A percentile compares a stretch with the other conserved stretches of the same genome.
These are phyloP conservation scores for Amniataba percoides DNA, from an alignment of 2,797 vertebrate species.

Conservation along the genomic window DNA sequence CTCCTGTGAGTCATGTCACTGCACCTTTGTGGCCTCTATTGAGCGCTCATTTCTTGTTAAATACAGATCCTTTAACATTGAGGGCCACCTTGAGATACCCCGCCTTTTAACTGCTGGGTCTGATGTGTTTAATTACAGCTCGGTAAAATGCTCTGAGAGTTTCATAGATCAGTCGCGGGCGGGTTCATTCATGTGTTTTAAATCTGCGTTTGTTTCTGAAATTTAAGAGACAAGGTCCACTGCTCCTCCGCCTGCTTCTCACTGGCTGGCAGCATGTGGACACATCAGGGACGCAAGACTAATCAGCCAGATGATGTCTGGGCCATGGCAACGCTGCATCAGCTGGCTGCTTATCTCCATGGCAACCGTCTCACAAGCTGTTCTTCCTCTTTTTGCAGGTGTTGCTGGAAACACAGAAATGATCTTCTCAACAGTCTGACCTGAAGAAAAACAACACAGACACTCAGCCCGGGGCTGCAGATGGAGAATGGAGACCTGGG, in stretches of 20 bases:
- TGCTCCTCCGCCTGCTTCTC: constrained; percentile 12
- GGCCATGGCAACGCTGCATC: constrained; percentile 25
- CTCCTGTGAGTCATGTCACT: too few relatives aligned
- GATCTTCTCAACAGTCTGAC: constrained; percentile 36
- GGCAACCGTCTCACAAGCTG: constrained; percentile 51
- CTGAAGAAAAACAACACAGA: constrained; percentile 7
- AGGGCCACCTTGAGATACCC: too few relatives aligned
- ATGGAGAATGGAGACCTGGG: constrained; percentile 98
- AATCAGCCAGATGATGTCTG: constrained; percentile 53
- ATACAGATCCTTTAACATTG: too few relatives aligned
- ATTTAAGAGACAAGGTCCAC: background rate
- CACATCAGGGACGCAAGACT: constrained; percentile 32
- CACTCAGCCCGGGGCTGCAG: constrained; percentile 15
- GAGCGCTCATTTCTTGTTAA: too few relatives aligned
- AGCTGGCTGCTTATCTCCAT: constrained; percentile 50
- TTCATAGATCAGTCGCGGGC: background rate
- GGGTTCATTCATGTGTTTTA: constrained; percentile 1
- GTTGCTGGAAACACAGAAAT: constrained; percentile 45
- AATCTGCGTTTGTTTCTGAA: background rate
- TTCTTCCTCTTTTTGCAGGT: constrained; percentile 59
- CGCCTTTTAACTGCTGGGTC: too few relatives aligned
- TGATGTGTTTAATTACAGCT: background rate
- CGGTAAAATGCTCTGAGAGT: background rate
- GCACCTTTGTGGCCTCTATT: too few relatives aligned
- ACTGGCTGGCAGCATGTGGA: constrained; percentile 20